A percentile compares a stretch with the other conserved stretches of the same genome.
Evolutionary conservation across 64 coral and sea anemone genomes (phyloP).

Genomic region (Stylophora pistillata): DNA sequence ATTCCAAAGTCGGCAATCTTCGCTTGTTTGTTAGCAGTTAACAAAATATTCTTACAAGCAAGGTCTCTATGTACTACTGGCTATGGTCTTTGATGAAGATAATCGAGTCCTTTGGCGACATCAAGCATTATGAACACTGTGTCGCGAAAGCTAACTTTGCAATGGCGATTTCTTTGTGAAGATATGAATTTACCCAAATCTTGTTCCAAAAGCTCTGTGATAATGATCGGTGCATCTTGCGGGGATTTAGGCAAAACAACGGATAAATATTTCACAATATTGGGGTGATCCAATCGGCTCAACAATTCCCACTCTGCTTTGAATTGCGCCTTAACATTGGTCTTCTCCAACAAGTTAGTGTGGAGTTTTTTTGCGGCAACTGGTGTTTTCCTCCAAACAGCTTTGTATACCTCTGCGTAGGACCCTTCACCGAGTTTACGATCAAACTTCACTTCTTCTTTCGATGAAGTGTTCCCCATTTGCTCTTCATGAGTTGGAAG

Average conservation of each 20-base stretch:
- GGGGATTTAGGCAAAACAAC: slow-evolving; percentile 35
- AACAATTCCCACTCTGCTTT: slow-evolving; percentile 46
- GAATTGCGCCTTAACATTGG: slow-evolving; percentile 25
- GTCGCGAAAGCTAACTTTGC: slow-evolving; percentile 58
- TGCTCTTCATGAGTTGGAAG: too few relatives aligned
- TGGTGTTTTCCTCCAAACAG: slow-evolving; percentile 20
- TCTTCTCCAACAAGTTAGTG: slow-evolving; percentile 20
- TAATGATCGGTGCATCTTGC: slow-evolving; percentile 44
- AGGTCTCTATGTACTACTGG: slow-evolving; percentile 76
- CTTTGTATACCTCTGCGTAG: slow-evolving; percentile 51
- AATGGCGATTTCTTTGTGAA: slow-evolving; percentile 3
- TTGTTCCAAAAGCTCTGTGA: slow-evolving; percentile 80
- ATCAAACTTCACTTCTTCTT: slow-evolving; percentile 40
- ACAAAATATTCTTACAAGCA: slow-evolving; percentile 75
- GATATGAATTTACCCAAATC: slow-evolving; percentile 59
- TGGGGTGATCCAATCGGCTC: slow-evolving; percentile 51
- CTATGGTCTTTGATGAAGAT: slow-evolving; percentile 52
- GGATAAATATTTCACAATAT: slow-evolving; percentile 52
- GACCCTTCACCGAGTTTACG: slow-evolving; percentile 37
- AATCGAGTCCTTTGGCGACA: slow-evolving; percentile 76
- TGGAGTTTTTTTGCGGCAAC: slow-evolving; percentile 59
- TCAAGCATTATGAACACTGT: slow-evolving; percentile 72
- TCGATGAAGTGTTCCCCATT: slow-evolving; percentile 38
- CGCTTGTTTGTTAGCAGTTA: slow-evolving; percentile 42
- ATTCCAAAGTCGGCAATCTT: slow-evolving; percentile 87